Percentiles rank a stretch among this genome's conserved stretches.
phyloP scores from a whole-genome alignment of 2,113 vertebrate species.

The Bubalus kerabau region DNA sequence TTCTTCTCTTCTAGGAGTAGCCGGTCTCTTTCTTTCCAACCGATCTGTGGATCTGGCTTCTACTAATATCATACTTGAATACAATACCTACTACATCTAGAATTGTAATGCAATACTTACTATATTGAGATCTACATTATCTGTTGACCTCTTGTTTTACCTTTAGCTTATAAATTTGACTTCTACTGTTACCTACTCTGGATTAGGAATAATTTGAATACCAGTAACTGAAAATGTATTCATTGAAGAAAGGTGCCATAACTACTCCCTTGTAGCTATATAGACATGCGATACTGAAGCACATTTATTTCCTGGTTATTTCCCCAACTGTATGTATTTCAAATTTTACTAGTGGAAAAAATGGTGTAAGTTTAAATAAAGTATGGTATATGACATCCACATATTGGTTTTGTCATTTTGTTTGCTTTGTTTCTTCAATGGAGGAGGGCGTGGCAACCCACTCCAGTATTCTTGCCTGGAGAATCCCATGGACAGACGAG shows the following conservation, averaged over 20 bases:
- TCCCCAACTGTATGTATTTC: neutral
- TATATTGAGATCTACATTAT: neutral
- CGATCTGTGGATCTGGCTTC: neutral
- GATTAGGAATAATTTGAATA: neutral
- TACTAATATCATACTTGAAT: neutral
- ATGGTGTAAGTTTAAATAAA: neutral
- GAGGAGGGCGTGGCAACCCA: neutral
- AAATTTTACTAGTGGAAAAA: neutral
- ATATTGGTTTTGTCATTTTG: neutral
- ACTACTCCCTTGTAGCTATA: neutral
- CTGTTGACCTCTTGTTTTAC: neutral
- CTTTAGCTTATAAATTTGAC: neutral
- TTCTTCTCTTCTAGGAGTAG: neutral
- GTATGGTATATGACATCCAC: neutral
- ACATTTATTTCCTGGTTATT: neutral
- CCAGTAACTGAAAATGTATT: neutral
- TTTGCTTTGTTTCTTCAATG: neutral
- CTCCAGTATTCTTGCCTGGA: neutral
- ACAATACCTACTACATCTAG: neutral
- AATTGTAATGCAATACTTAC: neutral
- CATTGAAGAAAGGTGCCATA: neutral
- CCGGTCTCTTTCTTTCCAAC: neutral
- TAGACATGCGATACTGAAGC: neutral
- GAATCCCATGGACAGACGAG: neutral
- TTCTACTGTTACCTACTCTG: neutral